Percentiles rank a stretch among this genome's conserved stretches.
phyloP scores from a whole-genome alignment of 92 coral and sea anemone genomes.

The Zoanthus sansibaricus region DNA sequence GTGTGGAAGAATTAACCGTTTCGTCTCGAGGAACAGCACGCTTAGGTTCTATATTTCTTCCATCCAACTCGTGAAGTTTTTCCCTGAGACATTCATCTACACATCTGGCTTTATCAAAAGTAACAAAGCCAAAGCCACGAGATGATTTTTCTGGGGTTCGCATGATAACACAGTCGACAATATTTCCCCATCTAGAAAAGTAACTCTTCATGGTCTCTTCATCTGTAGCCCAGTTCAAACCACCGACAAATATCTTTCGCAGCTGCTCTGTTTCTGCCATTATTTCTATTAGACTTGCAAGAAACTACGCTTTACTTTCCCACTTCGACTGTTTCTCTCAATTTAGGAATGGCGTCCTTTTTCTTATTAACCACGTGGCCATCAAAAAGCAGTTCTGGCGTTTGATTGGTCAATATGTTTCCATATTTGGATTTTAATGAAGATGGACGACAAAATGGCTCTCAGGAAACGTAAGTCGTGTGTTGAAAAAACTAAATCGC shows the following conservation, averaged over 20 bases:
- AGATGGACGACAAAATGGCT: constrained; percentile 17
- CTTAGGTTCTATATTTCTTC: constrained; percentile 96
- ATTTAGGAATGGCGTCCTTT: constrained; percentile 27
- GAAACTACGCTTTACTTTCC: neutral
- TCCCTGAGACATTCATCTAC: constrained; percentile 88
- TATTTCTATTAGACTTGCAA: neutral
- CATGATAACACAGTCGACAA: constrained; percentile 96
- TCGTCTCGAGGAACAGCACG: constrained; percentile 96
- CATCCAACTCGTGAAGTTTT: constrained; percentile 83
- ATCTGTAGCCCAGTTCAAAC: constrained; percentile 86
- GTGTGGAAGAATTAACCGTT: constrained; percentile 67
- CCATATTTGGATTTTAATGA: constrained; percentile 2
- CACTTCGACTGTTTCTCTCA: neutral
- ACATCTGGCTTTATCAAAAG: constrained; percentile 80
- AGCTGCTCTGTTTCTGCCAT: constrained; percentile 88
- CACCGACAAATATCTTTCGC: constrained; percentile 96
- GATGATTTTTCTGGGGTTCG: constrained; percentile 81
- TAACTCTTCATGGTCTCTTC: constrained; percentile 91
- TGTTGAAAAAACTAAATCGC: neutral
- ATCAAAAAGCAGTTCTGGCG: constrained; percentile 18
- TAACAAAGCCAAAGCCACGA: constrained; percentile 98
- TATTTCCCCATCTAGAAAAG: constrained; percentile 95
- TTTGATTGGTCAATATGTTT: constrained; percentile 19
- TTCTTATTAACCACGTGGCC: constrained; percentile 34
- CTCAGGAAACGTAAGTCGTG: neutral